These are phyloP conservation scores for Eupithecia tripunctaria DNA, from an alignment of 2,888 invertebrate genomes.

Conservation along the genomic window DNA sequence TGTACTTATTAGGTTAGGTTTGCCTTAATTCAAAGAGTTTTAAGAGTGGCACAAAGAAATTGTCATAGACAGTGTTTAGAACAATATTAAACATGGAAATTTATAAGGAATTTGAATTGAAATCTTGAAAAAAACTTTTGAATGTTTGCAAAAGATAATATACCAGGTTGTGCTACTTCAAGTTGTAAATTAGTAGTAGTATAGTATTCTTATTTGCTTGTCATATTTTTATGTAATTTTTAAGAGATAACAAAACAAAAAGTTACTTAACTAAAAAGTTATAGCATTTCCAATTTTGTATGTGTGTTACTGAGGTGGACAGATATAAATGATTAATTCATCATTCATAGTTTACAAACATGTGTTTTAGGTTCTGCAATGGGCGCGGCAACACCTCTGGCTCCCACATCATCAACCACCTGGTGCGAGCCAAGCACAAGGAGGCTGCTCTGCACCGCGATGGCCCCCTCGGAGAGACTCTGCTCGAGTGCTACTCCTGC, in stretches of 20 bases:
- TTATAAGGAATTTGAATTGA: background rate
- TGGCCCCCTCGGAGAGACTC: constrained; percentile 98
- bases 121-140: background rate
- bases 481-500: constrained; percentile 99
- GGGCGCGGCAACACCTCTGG: constrained; percentile 99
- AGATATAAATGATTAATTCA: too few species aligned
- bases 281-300: too few species aligned
- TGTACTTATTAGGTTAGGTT: background rate
- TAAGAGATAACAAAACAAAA: too few species aligned
- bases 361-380: constrained; percentile 92
- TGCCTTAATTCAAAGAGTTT: background rate
- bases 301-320: too few species aligned
- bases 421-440: constrained; percentile 99
- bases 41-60: background rate
- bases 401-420: constrained; percentile 99
- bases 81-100: background rate
- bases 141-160: background rate
- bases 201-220: too few species aligned
- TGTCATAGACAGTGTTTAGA: background rate
- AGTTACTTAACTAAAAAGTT: too few species aligned
- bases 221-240: background rate
- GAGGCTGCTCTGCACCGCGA: constrained; percentile 99
- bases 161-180: too few species aligned
- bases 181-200: too few species aligned
- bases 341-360: background rate